phyloP scores from a whole-genome alignment of 2,113 vertebrate genomes.

The Ceuthmochares aereus region DNA sequence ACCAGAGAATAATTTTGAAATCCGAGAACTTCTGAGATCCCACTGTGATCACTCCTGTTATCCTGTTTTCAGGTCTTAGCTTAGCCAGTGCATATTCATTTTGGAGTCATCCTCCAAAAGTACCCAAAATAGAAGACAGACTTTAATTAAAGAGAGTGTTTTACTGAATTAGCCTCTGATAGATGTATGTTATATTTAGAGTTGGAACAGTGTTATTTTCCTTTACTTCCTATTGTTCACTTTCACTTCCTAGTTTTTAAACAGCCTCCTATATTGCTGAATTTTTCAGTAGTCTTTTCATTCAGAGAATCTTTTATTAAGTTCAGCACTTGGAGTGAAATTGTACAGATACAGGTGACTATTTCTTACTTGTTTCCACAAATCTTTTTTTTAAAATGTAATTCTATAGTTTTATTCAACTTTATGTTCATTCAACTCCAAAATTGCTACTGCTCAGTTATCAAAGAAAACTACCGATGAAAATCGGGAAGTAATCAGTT shows the following conservation, averaged over 20 bases:
- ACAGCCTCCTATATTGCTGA: too few relatives aligned
- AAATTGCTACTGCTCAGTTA: not conserved
- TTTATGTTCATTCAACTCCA: not conserved
- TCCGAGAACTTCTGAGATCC: not conserved
- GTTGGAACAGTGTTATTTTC: not conserved
- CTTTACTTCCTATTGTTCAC: not conserved
- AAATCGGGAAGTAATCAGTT: slow-evolving; percentile 26
- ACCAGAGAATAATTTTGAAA: not conserved
- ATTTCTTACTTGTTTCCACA: not conserved
- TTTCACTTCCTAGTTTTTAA: not conserved
- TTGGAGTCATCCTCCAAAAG: not conserved
- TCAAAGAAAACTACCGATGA: not conserved
- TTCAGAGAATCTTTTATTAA: not conserved
- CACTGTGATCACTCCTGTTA: not conserved
- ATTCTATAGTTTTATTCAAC: not conserved
- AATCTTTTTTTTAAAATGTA: not conserved
- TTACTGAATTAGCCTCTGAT: not conserved
- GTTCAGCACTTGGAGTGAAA: not conserved
- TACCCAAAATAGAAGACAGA: not conserved
- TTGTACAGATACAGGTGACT: not conserved
- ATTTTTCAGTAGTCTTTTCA: not conserved
- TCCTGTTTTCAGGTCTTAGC: not conserved
- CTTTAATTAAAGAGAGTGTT: not conserved
- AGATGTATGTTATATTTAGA: not conserved
- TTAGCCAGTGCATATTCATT: not conserved